A percentile compares a stretch with the other conserved stretches of the same genome.
phyloP scores from a whole-genome alignment of 2,113 vertebrate species.

The Sarotherodon lohbergeri region DNA sequence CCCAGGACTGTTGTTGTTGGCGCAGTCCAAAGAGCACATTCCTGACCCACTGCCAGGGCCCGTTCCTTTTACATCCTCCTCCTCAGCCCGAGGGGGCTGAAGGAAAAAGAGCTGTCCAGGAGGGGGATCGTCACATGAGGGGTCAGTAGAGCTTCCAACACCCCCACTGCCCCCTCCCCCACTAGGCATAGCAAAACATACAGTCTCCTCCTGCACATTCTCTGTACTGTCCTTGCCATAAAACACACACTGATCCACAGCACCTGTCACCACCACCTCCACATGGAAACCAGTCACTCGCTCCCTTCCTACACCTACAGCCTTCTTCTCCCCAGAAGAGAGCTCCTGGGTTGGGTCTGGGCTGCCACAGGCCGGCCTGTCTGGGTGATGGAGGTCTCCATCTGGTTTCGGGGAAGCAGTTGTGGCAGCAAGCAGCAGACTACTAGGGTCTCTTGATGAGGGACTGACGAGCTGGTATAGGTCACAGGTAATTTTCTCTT shows the following conservation, averaged over 20 bases:
- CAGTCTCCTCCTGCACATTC: constrained; percentile 88
- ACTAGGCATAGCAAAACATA: constrained; percentile 77
- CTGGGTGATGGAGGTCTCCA: constrained; percentile 56
- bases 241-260: constrained; percentile 91
- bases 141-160: constrained; percentile 51
- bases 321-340: constrained; percentile 63
- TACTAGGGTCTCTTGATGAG: constrained; percentile 76
- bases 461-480: constrained; percentile 91
- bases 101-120: constrained; percentile 91
- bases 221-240: constrained; percentile 89
- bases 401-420: constrained; percentile 67
- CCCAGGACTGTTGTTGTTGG: constrained; percentile 49
- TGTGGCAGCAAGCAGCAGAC: constrained; percentile 74
- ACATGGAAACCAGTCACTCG: constrained; percentile 86
- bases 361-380: constrained; percentile 49
- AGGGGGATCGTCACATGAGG: constrained; percentile 78
- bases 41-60: constrained; percentile 19
- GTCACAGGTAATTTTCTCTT: constrained; percentile 96
- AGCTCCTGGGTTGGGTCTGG: constrained; percentile 39
- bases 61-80: constrained; percentile 58
- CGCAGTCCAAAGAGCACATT: constrained; percentile 62
- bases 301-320: constrained; percentile 50
- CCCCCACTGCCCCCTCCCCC: neutral
- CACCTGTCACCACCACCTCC: constrained; percentile 92
- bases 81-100: constrained; percentile 55